Conservation (phyloP, 2,888 invertebrate species). For the Gari tellinella region DNA sequence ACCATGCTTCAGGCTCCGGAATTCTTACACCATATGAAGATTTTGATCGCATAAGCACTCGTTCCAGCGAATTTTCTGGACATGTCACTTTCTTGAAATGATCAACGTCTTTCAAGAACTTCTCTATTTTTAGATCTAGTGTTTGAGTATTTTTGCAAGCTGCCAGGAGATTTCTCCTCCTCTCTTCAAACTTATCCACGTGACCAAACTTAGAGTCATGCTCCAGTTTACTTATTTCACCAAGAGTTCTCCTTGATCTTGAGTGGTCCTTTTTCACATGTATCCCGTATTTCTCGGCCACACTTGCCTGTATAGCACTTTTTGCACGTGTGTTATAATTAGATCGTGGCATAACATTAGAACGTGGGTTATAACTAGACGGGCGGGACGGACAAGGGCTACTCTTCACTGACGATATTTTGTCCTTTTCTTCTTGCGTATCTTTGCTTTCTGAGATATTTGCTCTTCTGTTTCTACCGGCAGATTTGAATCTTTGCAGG, state of each 20-base stretch:
- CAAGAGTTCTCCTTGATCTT: slow-evolving; percentile 59
- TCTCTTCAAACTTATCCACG: slow-evolving; percentile 57
- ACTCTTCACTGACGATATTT: too few relatives aligned
- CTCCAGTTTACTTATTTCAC: slow-evolving; percentile 63
- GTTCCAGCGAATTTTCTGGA: slow-evolving; percentile 41
- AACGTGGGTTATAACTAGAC: too few relatives aligned
- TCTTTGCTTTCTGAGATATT: neutral
- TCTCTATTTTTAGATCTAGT: slow-evolving; percentile 45
- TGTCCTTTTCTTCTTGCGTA: too few relatives aligned
- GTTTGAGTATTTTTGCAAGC: slow-evolving; percentile 56
- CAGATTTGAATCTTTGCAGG: slow-evolving; percentile 36
- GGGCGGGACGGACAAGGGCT: too few relatives aligned
- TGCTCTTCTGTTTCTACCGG: neutral
- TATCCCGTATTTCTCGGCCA: slow-evolving; percentile 49
- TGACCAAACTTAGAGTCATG: slow-evolving; percentile 58
- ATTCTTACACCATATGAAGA: slow-evolving; percentile 11
- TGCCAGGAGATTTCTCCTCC: slow-evolving; percentile 43
- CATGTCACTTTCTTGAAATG: slow-evolving; percentile 56
- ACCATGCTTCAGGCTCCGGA: slow-evolving; percentile 4
- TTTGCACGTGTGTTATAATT: too few relatives aligned
- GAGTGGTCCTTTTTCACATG: slow-evolving; percentile 56
- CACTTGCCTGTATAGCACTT: slow-evolving; percentile 17
- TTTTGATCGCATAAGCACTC: slow-evolving; percentile 37
- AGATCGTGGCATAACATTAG: too few relatives aligned
- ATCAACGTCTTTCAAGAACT: slow-evolving; percentile 58